A percentile compares a stretch with the other conserved stretches of the same genome.
These are phyloP conservation scores for Callaeas wilsoni DNA, from an alignment of 2,113 vertebrate genomes.

Conservation along the genomic window DNA sequence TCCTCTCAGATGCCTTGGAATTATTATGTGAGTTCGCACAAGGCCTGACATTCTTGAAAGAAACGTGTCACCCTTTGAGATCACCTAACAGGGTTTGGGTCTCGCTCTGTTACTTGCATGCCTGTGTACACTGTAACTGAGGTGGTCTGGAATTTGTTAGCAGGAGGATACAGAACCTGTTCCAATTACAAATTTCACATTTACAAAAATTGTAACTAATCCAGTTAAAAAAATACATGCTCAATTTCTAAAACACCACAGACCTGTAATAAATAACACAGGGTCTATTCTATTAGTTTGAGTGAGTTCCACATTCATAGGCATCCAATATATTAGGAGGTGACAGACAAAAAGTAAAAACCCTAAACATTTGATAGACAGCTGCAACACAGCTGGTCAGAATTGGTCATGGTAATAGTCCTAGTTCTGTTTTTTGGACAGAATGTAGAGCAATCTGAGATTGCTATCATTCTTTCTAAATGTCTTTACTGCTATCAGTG, in stretches of 20 bases:
- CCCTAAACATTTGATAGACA: background rate
- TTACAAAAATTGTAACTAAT: background rate
- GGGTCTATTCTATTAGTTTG: background rate
- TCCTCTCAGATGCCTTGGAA: background rate
- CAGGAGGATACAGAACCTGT: background rate
- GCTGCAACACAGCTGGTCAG: background rate
- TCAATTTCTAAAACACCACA: background rate
- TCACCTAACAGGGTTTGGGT: background rate
- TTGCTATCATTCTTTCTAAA: background rate
- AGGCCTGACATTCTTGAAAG: background rate
- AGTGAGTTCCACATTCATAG: background rate
- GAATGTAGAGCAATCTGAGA: background rate
- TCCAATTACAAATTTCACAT: background rate
- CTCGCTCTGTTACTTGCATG: fast-evolving
- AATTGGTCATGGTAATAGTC: background rate
- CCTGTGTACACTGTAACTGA: background rate
- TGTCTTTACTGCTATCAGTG: background rate
- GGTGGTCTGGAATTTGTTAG: background rate
- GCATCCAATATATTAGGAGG: background rate
- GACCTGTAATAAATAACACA: background rate
- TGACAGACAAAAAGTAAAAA: background rate
- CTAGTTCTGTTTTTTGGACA: background rate
- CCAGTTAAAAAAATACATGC: background rate
- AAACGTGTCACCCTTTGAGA: background rate
- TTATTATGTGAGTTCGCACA: background rate